These are phyloP conservation scores for Chaunax sp. DNA, from an alignment of 2,797 vertebrate genomes.

Conservation along the genomic window DNA sequence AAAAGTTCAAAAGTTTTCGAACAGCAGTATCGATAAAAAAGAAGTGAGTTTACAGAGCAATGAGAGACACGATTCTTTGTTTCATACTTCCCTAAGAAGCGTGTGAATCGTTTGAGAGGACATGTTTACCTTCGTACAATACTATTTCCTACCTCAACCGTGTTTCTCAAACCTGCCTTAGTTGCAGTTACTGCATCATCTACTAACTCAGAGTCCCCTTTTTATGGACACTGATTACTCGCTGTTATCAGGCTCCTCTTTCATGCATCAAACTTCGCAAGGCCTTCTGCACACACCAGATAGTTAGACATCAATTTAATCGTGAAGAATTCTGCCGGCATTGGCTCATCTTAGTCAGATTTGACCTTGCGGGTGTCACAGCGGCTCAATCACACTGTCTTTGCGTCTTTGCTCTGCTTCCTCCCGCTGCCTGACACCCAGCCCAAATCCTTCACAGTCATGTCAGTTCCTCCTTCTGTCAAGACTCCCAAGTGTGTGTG, in stretches of 20 bases:
- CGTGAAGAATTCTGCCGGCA: slow-evolving; percentile 43
- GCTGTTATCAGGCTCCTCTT: background rate
- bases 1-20: slow-evolving; percentile 11
- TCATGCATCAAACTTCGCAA: background rate
- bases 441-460: slow-evolving; percentile 41
- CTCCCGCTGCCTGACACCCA: slow-evolving; percentile 33
- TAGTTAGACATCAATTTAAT: slow-evolving; percentile 49
- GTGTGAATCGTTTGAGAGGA: background rate
- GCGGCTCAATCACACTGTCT: slow-evolving; percentile 57
- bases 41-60: background rate
- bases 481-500: slow-evolving; percentile 21
- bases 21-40: background rate
- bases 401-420: slow-evolving; percentile 35
- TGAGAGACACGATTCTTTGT: background rate
- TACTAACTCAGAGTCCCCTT: background rate
- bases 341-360: slow-evolving; percentile 29
- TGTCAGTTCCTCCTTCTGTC: slow-evolving; percentile 45
- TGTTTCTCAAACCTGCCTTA: background rate
- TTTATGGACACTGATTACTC: slow-evolving; percentile 39
- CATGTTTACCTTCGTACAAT: background rate
- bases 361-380: slow-evolving; percentile 63
- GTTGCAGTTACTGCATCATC: too few species aligned
- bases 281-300: slow-evolving; percentile 8
- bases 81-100: background rate
- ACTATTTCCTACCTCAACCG: background rate